A percentile compares a stretch with the other conserved stretches of the same genome.
These are phyloP conservation scores for Scartelaos histophorus DNA, from an alignment of 2,113 vertebrate genomes.

Conservation along the genomic window DNA sequence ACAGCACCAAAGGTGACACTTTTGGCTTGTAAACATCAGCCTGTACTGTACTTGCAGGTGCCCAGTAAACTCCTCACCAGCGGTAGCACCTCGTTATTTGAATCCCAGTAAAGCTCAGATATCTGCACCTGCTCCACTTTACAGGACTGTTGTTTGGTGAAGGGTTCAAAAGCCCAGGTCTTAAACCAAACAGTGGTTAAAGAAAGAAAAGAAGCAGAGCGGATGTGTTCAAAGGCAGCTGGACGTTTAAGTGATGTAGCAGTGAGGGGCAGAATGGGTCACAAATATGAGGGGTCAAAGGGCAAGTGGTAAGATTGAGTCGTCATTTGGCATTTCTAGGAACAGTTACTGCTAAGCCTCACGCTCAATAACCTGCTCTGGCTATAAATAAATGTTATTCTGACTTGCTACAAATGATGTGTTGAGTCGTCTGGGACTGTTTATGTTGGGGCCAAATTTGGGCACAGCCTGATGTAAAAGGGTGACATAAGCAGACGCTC, in stretches of 20 bases:
- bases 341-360: neutral
- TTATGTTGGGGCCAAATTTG: neutral
- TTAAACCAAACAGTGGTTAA: neutral
- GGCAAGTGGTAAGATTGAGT: neutral
- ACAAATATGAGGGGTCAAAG: neutral
- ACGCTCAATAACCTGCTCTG: neutral
- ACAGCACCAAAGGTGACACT: neutral
- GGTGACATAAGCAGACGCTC: neutral
- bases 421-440: neutral
- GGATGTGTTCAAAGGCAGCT: neutral
- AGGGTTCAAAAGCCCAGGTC: neutral
- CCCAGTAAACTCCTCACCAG: neutral
- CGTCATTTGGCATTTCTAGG: neutral
- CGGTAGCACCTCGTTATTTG: neutral
- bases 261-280: neutral
- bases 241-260: neutral
- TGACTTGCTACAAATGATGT: neutral
- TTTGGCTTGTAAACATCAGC: neutral
- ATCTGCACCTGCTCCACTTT: slow-evolving; percentile 8
- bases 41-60: neutral
- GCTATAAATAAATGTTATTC: neutral
- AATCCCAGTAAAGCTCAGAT: neutral
- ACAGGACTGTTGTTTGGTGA: neutral
- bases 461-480: neutral
- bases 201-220: neutral